Evolutionary conservation across 2,888 invertebrate genomes (phyloP), one percentile per base, ranked within the genome.

Genomic region (Morpho deidamia): DNA sequence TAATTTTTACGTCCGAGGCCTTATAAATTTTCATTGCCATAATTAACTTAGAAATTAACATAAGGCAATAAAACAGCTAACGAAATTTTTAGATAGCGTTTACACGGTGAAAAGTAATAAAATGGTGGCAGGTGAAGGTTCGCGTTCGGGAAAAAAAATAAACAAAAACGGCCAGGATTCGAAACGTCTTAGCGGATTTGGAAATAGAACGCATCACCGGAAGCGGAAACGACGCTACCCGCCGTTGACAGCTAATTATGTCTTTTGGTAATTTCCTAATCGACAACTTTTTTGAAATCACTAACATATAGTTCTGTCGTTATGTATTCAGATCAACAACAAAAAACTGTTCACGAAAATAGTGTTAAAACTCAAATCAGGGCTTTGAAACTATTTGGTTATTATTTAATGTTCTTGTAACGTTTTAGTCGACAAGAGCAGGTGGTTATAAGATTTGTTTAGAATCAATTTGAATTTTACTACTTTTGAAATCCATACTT

Each of bases 21-120:
- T 85, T 83, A 87, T 88, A 86, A 73, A 88, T 86, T 86, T 87
- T 86, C 88, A 83, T 87, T 81, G 85, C 77, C 81, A 83, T 88
- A 86, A 89, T 89, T 89, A 89, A 78, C 76, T 86, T 83, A 82
- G 82, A 82, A 88, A 89, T 89, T 89, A 88, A 86, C 89, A 88
- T 88, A 87, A 80, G 74, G 79, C 76, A 75, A 87, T 88, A 88
- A 88, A 89, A 78, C 78, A 73, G 70, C 76, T 81, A 86, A 89
- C 86, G 81, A 84, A 87, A 87, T 82, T 86, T 83, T 87, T 87
- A 82, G 83, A 82, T 76, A 79, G 71, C 79, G 73, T 80, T 81
- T 81, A 83, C 81, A 81, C 76, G 76, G 74, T 71, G 70, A 70
- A 72, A 73, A 59, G 78, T 69, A 73, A 78, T 84, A 82, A 81